phyloP scores from a whole-genome alignment of 2,888 invertebrate species.

The Ormyrus pomaceus region DNA sequence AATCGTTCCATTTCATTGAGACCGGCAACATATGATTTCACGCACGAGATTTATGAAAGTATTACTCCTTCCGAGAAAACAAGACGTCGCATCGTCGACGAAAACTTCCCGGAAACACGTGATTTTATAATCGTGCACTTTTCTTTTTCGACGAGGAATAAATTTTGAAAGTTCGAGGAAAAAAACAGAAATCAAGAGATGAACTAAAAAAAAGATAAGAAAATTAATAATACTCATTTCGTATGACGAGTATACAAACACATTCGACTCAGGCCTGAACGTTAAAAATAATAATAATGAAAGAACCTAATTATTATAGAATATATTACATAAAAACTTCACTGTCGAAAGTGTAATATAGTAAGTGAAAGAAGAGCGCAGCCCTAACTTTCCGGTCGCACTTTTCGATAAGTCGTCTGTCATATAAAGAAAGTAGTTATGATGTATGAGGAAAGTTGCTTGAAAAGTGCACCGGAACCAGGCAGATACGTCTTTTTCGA shows the following conservation, averaged over 20 bases:
- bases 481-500: neutral
- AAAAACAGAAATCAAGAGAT: neutral
- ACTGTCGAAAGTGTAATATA: conserved; percentile 50
- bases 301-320: conserved; percentile 4
- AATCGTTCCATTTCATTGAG: conserved; percentile 20
- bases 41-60: conserved; percentile 33
- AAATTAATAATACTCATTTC: conserved; percentile 10
- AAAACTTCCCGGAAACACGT: conserved; percentile 59
- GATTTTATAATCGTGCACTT: conserved; percentile 53
- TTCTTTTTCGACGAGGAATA: conserved; percentile 12
- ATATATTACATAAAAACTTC: conserved; percentile 31
- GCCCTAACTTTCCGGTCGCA: neutral
- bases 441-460: neutral
- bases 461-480: neutral
- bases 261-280: conserved; percentile 44
- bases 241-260: conserved; percentile 3
- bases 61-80: neutral
- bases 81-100: conserved; percentile 55
- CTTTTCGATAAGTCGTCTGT: neutral
- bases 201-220: neutral
- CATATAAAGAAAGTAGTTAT: conserved; percentile 13
- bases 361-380: conserved; percentile 12
- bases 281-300: conserved; percentile 34
- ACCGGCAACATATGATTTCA: conserved; percentile 21
- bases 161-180: neutral